Conservation (phyloP, 2,113 vertebrate genomes). For the Trogon surrucura region DNA sequence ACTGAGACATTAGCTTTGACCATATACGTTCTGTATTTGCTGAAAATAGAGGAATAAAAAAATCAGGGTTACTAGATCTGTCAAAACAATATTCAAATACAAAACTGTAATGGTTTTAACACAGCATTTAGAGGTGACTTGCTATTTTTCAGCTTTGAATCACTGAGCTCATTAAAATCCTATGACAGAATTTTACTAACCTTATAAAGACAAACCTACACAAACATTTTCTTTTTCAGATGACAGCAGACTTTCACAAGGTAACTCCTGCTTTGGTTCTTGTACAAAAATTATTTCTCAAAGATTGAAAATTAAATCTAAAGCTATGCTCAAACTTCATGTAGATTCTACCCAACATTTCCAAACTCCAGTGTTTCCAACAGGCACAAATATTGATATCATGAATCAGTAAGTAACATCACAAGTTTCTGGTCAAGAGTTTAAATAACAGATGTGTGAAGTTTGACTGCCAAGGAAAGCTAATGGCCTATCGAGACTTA, state of each 20-base stretch:
- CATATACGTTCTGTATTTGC: neutral
- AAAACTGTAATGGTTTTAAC: neutral
- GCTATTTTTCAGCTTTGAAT: neutral
- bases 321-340: neutral
- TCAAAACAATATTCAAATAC: neutral
- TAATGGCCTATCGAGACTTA: neutral
- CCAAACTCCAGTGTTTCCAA: neutral
- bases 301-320: neutral
- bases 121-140: neutral
- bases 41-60: slow-evolving; percentile 7
- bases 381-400: neutral
- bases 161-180: neutral
- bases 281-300: neutral
- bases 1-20: neutral
- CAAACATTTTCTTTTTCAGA: neutral
- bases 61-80: neutral
- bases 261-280: neutral
- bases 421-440: neutral
- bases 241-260: neutral
- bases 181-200: neutral
- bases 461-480: neutral
- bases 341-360: neutral
- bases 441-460: neutral
- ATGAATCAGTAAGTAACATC: neutral
- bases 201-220: neutral